Base-by-base conservation (phyloP, 2,888 invertebrate species). In the Tetragonisca angustula region DNA sequence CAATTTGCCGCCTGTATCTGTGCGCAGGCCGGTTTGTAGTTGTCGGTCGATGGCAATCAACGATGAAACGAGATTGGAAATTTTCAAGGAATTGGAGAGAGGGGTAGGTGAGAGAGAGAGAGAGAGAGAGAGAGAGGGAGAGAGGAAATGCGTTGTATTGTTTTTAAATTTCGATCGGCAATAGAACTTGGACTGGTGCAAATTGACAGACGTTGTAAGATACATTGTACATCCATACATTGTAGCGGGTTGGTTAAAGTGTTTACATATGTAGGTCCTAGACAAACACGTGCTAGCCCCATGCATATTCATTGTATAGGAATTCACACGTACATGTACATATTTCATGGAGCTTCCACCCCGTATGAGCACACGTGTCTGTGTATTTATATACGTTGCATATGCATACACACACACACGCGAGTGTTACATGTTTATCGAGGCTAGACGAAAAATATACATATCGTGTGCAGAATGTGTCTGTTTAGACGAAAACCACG, bases 251-350 rank as follows among this genome's bases (percentile, higher is more conserved):
- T 59, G 73, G 79, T 76, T 84, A 73, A 84, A 85, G 73, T 80
- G 84, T 79, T 84, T 85, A 80, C 85, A 73, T 76, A 69, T 76
- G 76, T 84, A 70, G 71, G 85, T 75, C 75, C 68, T 79, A 71
- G 76, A 71, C 77, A 84, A 85, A 80, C 85, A 75, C 71, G 73
- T 68, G 49, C 54, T 21, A 15, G 59, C n/a, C 19, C 50, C 19
- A 85, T 85, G 85, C 74, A 85, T 85, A 85, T 85, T 85, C 85
- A 85, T 85, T 62, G 71, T 75, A 77, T 68, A 85, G 75, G 85
- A 81, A 85, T 85, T 85, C 81, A 85, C 81, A 77, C 74, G 59
- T 84, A 71, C 56, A 24, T 24, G 67, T 24, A 36, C 76, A 76
- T 65, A 64, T 80, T 70, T 79, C 79, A 75, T 54, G 43, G 24